These are phyloP conservation scores for Pluvianellus socialis DNA, from an alignment of 2,113 vertebrate genomes.

Conservation along the genomic window DNA sequence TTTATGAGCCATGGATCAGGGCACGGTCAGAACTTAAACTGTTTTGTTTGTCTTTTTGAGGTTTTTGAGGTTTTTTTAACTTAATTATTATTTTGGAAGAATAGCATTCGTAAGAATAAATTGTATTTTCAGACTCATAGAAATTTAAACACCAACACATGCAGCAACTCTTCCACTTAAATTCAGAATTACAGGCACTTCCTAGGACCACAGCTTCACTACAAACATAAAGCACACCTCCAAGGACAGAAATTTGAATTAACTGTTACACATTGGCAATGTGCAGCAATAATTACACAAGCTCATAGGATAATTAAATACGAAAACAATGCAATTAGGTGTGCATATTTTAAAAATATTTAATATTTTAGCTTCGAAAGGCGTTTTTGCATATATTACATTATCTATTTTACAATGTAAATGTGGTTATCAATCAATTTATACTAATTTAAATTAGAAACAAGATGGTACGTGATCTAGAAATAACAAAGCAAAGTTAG, in stretches of 20 bases:
- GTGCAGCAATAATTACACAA: not conserved
- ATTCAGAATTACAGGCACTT: not conserved
- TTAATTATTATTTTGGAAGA: not conserved
- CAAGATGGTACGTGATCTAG: not conserved
- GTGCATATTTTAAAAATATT: not conserved
- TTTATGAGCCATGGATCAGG: not conserved
- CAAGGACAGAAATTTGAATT: not conserved
- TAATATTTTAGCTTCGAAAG: slow-evolving; percentile 26
- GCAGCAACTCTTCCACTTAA: not conserved
- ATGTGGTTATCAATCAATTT: not conserved
- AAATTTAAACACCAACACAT: not conserved
- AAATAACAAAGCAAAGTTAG: not conserved
- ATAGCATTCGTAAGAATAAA: not conserved
- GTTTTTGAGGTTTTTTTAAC: not conserved
- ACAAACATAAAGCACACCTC: not conserved
- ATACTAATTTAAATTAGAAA: not conserved
- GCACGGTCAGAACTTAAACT: not conserved
- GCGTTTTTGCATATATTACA: not conserved
- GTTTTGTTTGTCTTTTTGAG: not conserved
- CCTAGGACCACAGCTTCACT: not conserved
- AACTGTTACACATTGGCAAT: not conserved
- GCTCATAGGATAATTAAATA: not conserved
- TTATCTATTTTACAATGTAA: not conserved
- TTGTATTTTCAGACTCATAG: not conserved
- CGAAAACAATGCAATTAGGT: slow-evolving; percentile 9